A percentile compares a stretch with the other conserved stretches of the same genome.
phyloP scores from a whole-genome alignment of 1,140 invertebrate genomes.

The Hyles euphorbiae region DNA sequence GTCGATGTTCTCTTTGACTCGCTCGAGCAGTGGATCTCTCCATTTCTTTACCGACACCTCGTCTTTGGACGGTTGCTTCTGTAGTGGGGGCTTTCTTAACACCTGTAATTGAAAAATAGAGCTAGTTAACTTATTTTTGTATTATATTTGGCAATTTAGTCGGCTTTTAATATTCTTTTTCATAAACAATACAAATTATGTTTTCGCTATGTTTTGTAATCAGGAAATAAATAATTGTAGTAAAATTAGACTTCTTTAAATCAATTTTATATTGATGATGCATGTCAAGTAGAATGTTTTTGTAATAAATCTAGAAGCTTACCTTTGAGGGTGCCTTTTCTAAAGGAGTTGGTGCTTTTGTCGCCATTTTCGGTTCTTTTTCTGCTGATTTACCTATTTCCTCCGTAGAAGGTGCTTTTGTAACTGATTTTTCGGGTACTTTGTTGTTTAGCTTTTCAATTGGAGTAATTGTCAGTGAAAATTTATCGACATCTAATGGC shows the following conservation, averaged over 20 bases:
- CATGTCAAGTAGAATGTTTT: too few species aligned
- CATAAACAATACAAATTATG: too few species aligned
- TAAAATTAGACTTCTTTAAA: too few species aligned
- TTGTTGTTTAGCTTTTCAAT: constrained; percentile 20
- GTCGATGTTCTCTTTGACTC: constrained; percentile 72
- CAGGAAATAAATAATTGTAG: too few species aligned
- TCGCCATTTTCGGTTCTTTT: constrained; percentile 48
- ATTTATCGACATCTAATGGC: too few species aligned
- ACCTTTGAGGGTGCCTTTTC: constrained; percentile 65
- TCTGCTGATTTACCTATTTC: too few species aligned
- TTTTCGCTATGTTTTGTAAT: too few species aligned
- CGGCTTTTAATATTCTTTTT: too few species aligned
- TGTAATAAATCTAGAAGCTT: background rate
- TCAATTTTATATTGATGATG: too few species aligned
- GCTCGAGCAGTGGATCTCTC: constrained; percentile 68
- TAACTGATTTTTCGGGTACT: constrained; percentile 9
- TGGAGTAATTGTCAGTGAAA: constrained; percentile 8
- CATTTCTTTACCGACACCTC: constrained; percentile 71
- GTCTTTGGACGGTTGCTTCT: constrained; percentile 68
- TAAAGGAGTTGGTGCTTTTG: constrained; percentile 54
- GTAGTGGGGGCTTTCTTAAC: constrained; percentile 62
- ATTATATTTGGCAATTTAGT: too few species aligned
- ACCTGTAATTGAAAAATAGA: constrained; percentile 35
- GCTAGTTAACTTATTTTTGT: too few species aligned
- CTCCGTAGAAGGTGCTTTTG: background rate